A percentile compares a stretch with the other conserved stretches of the same genome.
Conservation (phyloP, 2,113 vertebrate species). For the Leucosticte australis region DNA sequence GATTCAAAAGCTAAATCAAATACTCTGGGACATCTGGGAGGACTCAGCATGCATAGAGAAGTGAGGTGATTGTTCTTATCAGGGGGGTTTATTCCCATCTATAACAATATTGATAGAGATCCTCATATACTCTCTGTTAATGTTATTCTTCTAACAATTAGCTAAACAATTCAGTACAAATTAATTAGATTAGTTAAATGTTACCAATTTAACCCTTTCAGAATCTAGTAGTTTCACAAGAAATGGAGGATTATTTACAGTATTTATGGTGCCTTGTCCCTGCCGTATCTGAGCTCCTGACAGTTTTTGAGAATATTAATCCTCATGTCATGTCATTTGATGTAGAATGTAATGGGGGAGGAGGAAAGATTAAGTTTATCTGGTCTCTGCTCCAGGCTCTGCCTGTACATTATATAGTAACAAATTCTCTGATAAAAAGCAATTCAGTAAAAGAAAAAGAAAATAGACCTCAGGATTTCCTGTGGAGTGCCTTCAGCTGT, state of each 20-base stretch:
- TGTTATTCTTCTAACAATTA: neutral
- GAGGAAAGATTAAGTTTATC: neutral
- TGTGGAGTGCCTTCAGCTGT: neutral
- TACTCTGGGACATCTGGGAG: neutral
- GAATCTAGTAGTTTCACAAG: neutral
- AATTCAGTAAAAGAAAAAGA: neutral
- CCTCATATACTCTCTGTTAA: neutral
- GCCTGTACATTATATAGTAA: neutral
- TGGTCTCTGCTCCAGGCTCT: neutral
- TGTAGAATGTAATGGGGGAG: neutral
- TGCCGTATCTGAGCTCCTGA: neutral
- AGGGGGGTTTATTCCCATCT: neutral
- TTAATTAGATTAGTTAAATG: neutral
- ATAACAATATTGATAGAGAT: neutral
- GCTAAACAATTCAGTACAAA: neutral
- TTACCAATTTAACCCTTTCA: neutral
- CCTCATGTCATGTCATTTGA: neutral
- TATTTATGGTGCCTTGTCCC: neutral
- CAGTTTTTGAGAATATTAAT: neutral
- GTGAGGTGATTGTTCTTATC: neutral
- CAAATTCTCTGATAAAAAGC: neutral
- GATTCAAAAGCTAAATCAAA: constrained; percentile 33
- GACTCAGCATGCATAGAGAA: neutral
- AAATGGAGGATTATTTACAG: neutral
- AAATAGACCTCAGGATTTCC: neutral